Percentiles rank a stretch among this genome's conserved stretches.
Evolutionary conservation across 2,797 vertebrate genomes (phyloP).

Genomic region (Perodicticus potto): DNA sequence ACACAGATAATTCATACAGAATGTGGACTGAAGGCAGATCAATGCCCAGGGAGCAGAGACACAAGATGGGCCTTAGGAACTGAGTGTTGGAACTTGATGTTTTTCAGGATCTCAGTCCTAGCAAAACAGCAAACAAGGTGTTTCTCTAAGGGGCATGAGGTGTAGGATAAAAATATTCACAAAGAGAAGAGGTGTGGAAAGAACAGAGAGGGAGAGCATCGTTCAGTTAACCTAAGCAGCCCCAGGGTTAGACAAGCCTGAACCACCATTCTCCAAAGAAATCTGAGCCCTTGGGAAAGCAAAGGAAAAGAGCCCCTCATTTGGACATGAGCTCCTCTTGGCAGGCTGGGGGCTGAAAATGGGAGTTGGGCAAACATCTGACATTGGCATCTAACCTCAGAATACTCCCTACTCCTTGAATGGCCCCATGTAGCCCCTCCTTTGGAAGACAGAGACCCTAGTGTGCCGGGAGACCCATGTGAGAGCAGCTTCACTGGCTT

Average conservation of each 20-base stretch:
- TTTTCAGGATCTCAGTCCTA: background rate
- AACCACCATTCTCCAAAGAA: background rate
- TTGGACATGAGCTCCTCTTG: background rate
- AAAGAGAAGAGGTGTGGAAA: background rate
- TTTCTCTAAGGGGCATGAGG: background rate
- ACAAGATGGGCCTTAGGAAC: background rate
- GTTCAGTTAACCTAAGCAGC: background rate
- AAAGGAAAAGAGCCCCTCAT: background rate
- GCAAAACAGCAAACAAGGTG: background rate
- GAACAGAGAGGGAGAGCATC: background rate
- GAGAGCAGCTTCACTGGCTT: background rate
- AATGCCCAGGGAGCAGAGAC: background rate
- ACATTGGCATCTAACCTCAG: background rate
- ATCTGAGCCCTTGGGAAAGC: background rate
- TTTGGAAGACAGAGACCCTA: background rate
- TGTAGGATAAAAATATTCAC: background rate
- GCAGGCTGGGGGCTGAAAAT: background rate
- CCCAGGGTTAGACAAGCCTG: background rate
- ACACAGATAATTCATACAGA: background rate
- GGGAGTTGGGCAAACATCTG: background rate
- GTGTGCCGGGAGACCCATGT: background rate
- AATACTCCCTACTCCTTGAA: background rate
- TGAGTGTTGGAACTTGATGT: background rate
- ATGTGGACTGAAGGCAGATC: background rate
- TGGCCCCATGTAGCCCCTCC: background rate